A percentile compares a stretch with the other conserved stretches of the same genome.
Evolutionary conservation across 2,113 vertebrate genomes (phyloP).

Genomic region (Arizona elegans): DNA sequence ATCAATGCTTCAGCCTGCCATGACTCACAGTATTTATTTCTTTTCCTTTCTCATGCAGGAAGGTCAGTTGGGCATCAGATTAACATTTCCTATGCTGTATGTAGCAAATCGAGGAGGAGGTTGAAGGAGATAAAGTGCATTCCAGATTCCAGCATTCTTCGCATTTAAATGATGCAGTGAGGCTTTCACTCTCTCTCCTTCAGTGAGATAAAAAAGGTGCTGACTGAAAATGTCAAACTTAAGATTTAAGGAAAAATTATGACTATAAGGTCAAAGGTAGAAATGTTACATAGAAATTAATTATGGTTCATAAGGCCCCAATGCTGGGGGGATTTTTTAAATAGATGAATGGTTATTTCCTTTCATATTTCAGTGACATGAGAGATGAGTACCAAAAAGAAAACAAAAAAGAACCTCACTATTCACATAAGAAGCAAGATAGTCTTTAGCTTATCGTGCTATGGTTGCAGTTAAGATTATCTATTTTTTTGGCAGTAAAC

Average conservation of each 20-base stretch:
- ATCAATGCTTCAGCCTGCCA: neutral
- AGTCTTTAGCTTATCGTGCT: neutral
- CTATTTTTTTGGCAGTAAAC: slow-evolving; percentile 36
- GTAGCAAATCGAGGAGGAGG: slow-evolving; percentile 55
- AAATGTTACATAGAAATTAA: slow-evolving; percentile 69
- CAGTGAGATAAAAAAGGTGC: slow-evolving; percentile 68
- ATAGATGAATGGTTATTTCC: slow-evolving; percentile 63
- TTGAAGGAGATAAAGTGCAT: slow-evolving; percentile 57
- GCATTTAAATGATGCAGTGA: slow-evolving; percentile 64
- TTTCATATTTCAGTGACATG: slow-evolving; percentile 54
- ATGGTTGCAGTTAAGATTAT: slow-evolving; percentile 21
- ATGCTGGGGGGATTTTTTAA: slow-evolving; percentile 60
- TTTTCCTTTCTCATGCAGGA: slow-evolving; percentile 29
- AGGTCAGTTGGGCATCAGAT: neutral
- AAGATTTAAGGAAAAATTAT: slow-evolving; percentile 69
- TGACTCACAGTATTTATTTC: slow-evolving; percentile 6
- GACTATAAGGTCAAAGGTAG: slow-evolving; percentile 51
- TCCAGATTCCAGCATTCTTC: slow-evolving; percentile 57
- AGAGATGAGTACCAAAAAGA: slow-evolving; percentile 34
- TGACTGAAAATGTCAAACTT: slow-evolving; percentile 71
- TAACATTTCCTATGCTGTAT: neutral
- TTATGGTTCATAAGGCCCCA: slow-evolving; percentile 54
- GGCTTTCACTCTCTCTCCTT: slow-evolving; percentile 54
- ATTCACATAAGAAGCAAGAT: slow-evolving; percentile 10
- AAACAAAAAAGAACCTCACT: slow-evolving; percentile 26